Base-by-base conservation (phyloP, 2,888 invertebrate genomes). In the Andrena bicolor region DNA sequence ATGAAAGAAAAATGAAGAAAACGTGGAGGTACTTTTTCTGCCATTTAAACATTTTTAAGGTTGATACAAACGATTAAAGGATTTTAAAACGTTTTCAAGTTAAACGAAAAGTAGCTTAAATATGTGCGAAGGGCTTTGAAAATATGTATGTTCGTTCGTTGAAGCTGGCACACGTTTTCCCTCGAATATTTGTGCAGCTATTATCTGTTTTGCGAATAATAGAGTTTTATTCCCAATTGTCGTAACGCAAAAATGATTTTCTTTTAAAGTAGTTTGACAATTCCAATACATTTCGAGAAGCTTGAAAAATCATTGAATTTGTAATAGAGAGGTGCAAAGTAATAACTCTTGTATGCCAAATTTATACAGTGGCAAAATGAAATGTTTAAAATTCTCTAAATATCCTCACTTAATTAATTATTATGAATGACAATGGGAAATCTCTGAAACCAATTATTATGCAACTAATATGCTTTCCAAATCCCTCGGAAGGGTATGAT, bases 1-100 rank as follows among this genome's bases (percentile, higher is more conserved):
- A 13, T 51, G n/a, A 51, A 48, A 26, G 30, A 30, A 10, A 30
- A 66, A 30, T 6, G 30, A 16, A 7, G 23, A 7, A 41, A 16
- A 16, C 13, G 26, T 1, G 5, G 1, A 51, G 6, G 8, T n/a
- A n/a, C n/a, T 20, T 20, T 28, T 51, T 20, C 20, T 20, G 8
- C 20, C 8, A n/a, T 13, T 51, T 8, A 51, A 66, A 49, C 28
- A 51, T 66, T 66, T 66, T 16, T 51, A 20, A 51, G 1, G 49
- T 30, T 66, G n/a, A 30, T 51, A 26, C 28, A 66, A 26, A 16
- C 16, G 66, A 30, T 30, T 30, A 51, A 66, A 10, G 20, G 28
- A 51, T 66, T 66, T 65, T 49, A 30, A 20, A 66, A 66, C 10
- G 13, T 28, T 51, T 51, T 51, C 28, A 48, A 51, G 20, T 51